Conservation (phyloP, 2,888 invertebrate species). For the Cheilosia vulpina region DNA sequence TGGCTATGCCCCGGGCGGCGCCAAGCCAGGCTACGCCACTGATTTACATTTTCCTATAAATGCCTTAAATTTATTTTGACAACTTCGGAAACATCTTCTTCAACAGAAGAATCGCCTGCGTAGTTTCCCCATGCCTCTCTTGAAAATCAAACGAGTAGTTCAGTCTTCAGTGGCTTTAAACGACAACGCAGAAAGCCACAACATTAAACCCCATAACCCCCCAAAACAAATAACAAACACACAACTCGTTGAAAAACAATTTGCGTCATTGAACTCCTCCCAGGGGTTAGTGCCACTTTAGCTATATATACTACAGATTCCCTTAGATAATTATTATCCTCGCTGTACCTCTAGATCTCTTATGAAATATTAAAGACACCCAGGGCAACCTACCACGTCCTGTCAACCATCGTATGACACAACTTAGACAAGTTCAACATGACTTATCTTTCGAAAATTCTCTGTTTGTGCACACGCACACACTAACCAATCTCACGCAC, state of each 20-base stretch:
- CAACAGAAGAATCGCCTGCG: no score
- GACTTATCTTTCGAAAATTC: conserved; percentile 24
- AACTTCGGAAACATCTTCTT: no score
- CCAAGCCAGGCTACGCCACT: no score
- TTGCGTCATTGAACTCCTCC: conserved; percentile 50
- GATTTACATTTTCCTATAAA: no score
- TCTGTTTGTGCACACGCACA: conserved; percentile 27
- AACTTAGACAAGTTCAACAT: conserved; percentile 51
- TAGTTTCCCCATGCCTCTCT: no score
- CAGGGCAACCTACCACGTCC: conserved; percentile 9
- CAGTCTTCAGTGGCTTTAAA: no score
- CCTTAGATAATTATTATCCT: conserved; percentile 51
- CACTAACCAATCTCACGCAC: neutral
- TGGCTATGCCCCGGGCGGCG: no score
- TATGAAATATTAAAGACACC: conserved; percentile 35
- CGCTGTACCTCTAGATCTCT: conserved; percentile 6
- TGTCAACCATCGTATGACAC: conserved; percentile 44
- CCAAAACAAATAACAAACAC: conserved; percentile 28
- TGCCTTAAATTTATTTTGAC: no score
- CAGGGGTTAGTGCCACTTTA: conserved; percentile 3
- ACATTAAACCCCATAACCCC: no score
- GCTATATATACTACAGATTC: neutral
- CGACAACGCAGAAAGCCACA: no score
- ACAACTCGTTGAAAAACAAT: conserved; percentile 45
- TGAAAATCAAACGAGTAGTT: no score